phyloP scores from a whole-genome alignment of 2,113 vertebrate species.

The Paralichthys olivaceus region DNA sequence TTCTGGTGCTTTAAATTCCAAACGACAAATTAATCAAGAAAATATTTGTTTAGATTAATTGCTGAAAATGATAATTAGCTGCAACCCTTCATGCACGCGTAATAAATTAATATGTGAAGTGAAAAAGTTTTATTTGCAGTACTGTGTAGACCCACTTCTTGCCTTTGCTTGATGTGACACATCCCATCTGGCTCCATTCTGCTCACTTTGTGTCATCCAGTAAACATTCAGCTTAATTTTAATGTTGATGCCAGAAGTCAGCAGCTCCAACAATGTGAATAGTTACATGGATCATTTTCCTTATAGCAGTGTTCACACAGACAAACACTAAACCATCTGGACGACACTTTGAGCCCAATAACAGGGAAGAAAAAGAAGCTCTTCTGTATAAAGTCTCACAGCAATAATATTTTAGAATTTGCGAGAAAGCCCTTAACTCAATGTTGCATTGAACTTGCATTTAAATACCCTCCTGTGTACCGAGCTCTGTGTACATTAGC shows the following conservation, averaged over 20 bases:
- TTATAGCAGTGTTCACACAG: neutral
- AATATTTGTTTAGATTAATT: neutral
- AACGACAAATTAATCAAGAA: neutral
- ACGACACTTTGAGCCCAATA: neutral
- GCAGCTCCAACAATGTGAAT: neutral
- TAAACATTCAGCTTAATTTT: constrained; percentile 8
- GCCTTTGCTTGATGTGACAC: neutral
- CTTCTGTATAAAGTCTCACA: constrained; percentile 13
- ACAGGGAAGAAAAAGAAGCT: neutral
- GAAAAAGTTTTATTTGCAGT: neutral
- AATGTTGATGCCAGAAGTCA: neutral
- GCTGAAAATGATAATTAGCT: neutral
- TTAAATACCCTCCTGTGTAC: constrained; percentile 10
- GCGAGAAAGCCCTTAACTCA: neutral
- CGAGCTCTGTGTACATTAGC: neutral
- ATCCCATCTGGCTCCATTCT: constrained; percentile 2
- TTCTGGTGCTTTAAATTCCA: neutral
- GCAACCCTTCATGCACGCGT: neutral
- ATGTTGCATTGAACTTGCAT: neutral
- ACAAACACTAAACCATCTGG: constrained; percentile 1
- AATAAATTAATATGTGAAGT: neutral
- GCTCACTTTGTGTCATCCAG: neutral
- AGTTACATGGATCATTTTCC: neutral
- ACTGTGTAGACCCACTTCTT: neutral
- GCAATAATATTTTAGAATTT: neutral